Percentiles rank a stretch among this genome's conserved stretches.
Evolutionary conservation across 2,113 vertebrate species (phyloP).

Genomic region (Platichthys flesus): DNA sequence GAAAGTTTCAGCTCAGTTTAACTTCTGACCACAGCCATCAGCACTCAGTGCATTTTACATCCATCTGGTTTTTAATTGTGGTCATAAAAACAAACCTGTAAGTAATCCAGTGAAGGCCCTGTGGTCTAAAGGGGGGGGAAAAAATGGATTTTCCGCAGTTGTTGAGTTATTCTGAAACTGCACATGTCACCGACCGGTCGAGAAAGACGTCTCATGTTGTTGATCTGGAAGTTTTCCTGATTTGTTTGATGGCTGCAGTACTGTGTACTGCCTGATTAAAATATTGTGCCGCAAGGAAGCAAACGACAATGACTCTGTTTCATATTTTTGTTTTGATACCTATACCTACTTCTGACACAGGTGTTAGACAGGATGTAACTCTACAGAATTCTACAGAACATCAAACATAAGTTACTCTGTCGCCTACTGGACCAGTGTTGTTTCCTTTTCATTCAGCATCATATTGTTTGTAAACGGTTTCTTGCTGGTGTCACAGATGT

Average conservation of each 20-base stretch:
- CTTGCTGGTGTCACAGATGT: no score
- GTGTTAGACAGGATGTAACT: neutral
- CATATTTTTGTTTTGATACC: no score
- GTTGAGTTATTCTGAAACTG: neutral
- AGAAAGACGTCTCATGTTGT: neutral
- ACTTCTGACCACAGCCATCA: neutral
- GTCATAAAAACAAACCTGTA: neutral
- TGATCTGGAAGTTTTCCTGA: neutral
- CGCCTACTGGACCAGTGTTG: no score
- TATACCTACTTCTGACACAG: no score
- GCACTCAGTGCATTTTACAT: neutral
- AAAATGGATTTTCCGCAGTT: neutral
- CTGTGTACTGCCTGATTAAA: conserved; percentile 2
- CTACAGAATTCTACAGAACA: no score
- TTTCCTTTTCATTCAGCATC: no score
- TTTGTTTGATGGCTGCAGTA: neutral
- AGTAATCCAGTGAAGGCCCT: no score
- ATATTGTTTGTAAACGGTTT: no score
- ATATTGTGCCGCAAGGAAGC: neutral
- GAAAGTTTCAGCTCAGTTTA: neutral
- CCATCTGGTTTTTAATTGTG: neutral
- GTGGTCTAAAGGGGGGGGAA: no score
- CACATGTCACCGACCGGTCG: neutral
- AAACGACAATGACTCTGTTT: no score
- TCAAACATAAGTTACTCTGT: no score